phyloP scores from a whole-genome alignment of 2,888 invertebrate genomes.

The Phanerotoma sp. region DNA sequence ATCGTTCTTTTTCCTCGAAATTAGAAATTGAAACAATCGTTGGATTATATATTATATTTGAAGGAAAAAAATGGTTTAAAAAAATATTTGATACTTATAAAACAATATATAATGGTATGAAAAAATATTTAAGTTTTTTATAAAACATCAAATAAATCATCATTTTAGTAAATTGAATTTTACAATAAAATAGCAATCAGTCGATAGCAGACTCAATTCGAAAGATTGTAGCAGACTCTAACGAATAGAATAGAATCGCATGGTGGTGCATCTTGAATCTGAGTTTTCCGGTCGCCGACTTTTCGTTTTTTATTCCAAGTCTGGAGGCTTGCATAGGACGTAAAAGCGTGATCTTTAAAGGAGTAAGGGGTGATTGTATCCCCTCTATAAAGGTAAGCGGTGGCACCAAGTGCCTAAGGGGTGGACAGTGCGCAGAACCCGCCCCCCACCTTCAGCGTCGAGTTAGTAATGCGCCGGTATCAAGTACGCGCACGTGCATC shows the following conservation, averaged over 20 bases:
- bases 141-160: no score
- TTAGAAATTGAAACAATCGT: no score
- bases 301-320: constrained; percentile 8
- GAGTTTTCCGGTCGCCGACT: background rate
- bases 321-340: constrained; percentile 20
- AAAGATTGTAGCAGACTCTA: no score
- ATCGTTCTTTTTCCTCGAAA: no score
- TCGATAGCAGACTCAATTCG: no score
- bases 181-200: no score
- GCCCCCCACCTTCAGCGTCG: constrained; percentile 54
- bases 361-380: constrained; percentile 6
- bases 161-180: no score
- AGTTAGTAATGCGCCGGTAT: constrained; percentile 31
- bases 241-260: background rate
- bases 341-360: constrained; percentile 17
- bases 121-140: no score
- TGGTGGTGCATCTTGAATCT: background rate
- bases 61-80: no score
- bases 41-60: no score
- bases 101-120: no score
- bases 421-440: constrained; percentile 57
- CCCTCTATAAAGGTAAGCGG: constrained; percentile 15
- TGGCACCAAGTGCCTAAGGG: constrained; percentile 38
- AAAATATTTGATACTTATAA: no score
- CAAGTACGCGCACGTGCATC: constrained; percentile 29